Conservation (phyloP, 1,140 invertebrate species). For the Thalassaphorura encarpata region DNA sequence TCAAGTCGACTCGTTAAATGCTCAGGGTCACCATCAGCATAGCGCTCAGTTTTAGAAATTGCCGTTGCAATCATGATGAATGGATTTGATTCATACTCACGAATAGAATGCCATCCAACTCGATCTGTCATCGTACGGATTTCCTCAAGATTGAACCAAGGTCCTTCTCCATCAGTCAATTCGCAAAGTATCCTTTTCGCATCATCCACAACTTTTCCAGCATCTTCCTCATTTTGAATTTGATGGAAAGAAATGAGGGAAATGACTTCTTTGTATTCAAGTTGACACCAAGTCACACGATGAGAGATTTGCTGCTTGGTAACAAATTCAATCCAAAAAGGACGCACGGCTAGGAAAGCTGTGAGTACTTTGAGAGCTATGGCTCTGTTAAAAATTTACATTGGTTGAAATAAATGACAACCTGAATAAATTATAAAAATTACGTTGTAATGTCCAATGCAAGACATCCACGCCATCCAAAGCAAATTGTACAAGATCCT, state of each 20-base stretch:
- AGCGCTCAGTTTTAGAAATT: conserved; percentile 26
- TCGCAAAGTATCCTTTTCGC: background rate
- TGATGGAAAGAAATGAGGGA: conserved; percentile 25
- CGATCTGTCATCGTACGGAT: conserved; percentile 26
- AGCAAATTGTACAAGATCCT: conserved; percentile 18
- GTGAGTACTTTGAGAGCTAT: conserved; percentile 26
- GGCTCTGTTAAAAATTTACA: background rate
- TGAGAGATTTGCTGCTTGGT: conserved; percentile 17
- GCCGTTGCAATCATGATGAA: conserved; percentile 26
- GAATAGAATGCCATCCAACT: conserved; percentile 30
- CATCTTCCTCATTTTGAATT: conserved; percentile 12
- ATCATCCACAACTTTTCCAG: background rate
- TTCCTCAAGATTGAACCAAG: conserved; percentile 2
- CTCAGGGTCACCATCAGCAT: conserved; percentile 15
- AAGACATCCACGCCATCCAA: conserved; percentile 25
- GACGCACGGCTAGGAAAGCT: conserved; percentile 25
- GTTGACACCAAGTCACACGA: conserved; percentile 30
- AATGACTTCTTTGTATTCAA: conserved; percentile 26
- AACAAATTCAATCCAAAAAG: conserved; percentile 24
- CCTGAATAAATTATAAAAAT: background rate
- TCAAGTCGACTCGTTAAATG: conserved; percentile 56
- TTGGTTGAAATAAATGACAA: background rate
- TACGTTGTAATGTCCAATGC: conserved; percentile 17
- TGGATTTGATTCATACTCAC: conserved; percentile 27
- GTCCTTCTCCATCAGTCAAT: conserved; percentile 1